A percentile compares a stretch with the other conserved stretches of the same genome.
phyloP scores from a whole-genome alignment of 2,888 invertebrate genomes.

The Apodemia zela region DNA sequence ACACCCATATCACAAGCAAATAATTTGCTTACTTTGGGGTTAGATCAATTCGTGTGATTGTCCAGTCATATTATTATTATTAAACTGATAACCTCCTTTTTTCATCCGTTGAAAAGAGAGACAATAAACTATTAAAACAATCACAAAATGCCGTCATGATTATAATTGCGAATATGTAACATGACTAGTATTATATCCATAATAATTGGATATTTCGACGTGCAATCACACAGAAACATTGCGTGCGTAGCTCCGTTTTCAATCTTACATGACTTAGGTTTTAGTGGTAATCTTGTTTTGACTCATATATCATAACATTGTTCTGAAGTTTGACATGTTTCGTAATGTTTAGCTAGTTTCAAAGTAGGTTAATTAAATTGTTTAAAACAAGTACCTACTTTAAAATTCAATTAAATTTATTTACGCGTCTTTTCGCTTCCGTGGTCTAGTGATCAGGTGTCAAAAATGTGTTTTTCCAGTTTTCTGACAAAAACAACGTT shows the following conservation, averaged over 20 bases:
- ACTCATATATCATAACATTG: conserved; percentile 1
- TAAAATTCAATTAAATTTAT: background rate
- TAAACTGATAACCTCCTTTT: too few species aligned
- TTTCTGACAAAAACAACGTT: too few species aligned
- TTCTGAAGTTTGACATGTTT: conserved; percentile 1
- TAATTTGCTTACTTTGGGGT: too few species aligned
- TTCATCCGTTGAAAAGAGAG: background rate
- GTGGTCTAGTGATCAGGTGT: too few species aligned
- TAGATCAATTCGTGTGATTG: too few species aligned
- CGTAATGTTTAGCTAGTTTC: background rate
- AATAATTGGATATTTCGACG: background rate
- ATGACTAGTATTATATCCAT: background rate
- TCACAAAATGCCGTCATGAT: background rate
- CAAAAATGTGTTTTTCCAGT: too few species aligned
- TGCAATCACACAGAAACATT: background rate
- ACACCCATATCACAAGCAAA: too few species aligned
- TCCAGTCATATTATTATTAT: too few species aligned
- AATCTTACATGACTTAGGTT: conserved; percentile 8
- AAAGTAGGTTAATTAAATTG: background rate
- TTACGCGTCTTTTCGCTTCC: too few species aligned
- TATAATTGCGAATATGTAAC: conserved; percentile 3
- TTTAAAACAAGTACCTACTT: background rate
- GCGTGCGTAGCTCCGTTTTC: conserved; percentile 1
- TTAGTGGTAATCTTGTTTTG: background rate
- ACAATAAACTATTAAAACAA: background rate